Base-by-base conservation (phyloP, 2,888 invertebrate genomes). In the Conchocele bisecta region DNA sequence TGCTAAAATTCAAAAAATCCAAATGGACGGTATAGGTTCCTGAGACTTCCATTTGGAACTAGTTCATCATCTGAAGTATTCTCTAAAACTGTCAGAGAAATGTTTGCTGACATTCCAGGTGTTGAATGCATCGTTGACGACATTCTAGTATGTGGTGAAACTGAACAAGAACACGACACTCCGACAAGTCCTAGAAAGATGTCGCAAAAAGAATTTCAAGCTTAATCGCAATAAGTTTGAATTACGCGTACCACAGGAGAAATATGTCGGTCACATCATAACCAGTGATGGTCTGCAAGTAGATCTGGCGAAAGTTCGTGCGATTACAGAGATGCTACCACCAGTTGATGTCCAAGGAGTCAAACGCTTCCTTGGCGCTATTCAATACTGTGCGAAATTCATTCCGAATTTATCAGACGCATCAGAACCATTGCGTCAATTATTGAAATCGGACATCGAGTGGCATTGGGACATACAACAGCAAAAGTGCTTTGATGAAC, bases 1-100 rank as follows among this genome's bases (percentile, higher is more conserved):
- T 72, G 0, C 61, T 63, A 13, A 73, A 59, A 4, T 77, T 74
- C 42, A 63, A 60, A 15, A 67, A 59, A n/a, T 7, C 66, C 66
- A 24, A 67, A 35, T 56, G 66, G 77, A 1, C 13, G 73, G 9
- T 74, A 74, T 35, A 42, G 70, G 17, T 67, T 67, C 37, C n/a
- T 17, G 22, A 71, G 66, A 50, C 59, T 51, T 22, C 42, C 69
- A 20, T n/a, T n/a, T 37, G 59, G 26, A 29, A 68, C 67, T 15
- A 67, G 63, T 31, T 67, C 60, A 17, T 39, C 41, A 17, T 44
- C 68, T 11, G 68, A 68, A 58, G 56, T 73, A 5, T 73, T 44
- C 24, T 64, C 63, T 29, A 46, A 44, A 7, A n/a, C 39, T 0
- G 50, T 68, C 1, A 48, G 54, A 1, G 58, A 73, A 20, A 58